Percentiles rank a stretch among this genome's conserved stretches.
Conservation (phyloP, 2,888 invertebrate species). For the Vandiemenella viatica region DNA sequence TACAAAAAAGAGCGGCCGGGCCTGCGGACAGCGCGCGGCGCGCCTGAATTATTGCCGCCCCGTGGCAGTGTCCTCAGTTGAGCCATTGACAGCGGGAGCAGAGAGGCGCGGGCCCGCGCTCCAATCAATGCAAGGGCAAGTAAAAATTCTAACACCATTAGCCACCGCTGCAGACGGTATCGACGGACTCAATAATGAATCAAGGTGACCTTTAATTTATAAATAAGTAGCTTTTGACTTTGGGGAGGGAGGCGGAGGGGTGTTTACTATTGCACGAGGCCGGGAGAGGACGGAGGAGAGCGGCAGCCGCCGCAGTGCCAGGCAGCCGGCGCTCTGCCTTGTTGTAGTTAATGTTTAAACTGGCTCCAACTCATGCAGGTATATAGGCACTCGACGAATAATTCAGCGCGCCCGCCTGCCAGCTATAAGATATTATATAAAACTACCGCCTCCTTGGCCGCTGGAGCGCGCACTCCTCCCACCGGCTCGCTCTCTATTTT, state of each 20-base stretch:
- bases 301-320: no score
- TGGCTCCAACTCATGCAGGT: constrained; percentile 12
- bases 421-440: constrained; percentile 16
- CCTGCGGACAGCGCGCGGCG: background rate
- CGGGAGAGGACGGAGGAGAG: no score
- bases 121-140: constrained; percentile 8
- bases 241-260: constrained; percentile 14
- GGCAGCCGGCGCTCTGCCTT: constrained; percentile 11
- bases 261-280: constrained; percentile 14
- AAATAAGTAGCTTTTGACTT: constrained; percentile 17
- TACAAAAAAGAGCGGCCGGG: constrained; percentile 5
- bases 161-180: constrained; percentile 9
- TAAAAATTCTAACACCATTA: constrained; percentile 9
- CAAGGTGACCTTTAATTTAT: constrained; percentile 16
- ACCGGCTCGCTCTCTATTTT: constrained; percentile 12
- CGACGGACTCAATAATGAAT: constrained; percentile 15
- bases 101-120: constrained; percentile 1
- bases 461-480: background rate
- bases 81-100: no score
- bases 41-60: constrained; percentile 4
- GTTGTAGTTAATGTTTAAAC: constrained; percentile 16
- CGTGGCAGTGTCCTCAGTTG: background rate
- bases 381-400: constrained; percentile 12
- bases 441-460: background rate
- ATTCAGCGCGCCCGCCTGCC: constrained; percentile 12